Evolutionary conservation across 2,113 vertebrate species (phyloP).

Genomic region (Pseudorectes ferrugineus): DNA sequence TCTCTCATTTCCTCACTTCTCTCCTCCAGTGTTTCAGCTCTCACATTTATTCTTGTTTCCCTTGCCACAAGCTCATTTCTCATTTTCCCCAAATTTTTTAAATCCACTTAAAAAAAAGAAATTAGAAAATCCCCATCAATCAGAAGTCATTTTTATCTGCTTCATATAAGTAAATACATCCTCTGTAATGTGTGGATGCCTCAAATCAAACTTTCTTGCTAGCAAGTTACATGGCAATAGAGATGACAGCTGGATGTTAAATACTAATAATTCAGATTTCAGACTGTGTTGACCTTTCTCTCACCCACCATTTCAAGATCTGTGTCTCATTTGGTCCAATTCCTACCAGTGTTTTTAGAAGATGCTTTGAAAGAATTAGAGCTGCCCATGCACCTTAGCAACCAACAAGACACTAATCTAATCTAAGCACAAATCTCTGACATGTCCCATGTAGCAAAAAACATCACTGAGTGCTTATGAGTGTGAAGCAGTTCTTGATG

Average conservation of each 20-base stretch:
- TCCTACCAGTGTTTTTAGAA: background rate
- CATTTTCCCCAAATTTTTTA: background rate
- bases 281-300: background rate
- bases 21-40: background rate
- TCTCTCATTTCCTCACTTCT: background rate
- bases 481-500: background rate
- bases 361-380: background rate
- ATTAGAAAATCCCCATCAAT: background rate
- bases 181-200: background rate
- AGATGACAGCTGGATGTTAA: background rate
- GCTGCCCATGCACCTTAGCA: background rate
- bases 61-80: rapidly evolving
- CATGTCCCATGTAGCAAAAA: rapidly evolving
- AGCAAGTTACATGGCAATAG: background rate
- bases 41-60: background rate
- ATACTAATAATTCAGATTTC: background rate
- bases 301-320: background rate
- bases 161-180: background rate
- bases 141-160: background rate
- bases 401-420: background rate
- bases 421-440: background rate
- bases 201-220: background rate
- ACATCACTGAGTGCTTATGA: background rate
- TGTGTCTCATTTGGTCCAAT: background rate
- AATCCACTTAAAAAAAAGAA: background rate